phyloP scores from a whole-genome alignment of 2,113 vertebrate species.

The Mola mola region DNA sequence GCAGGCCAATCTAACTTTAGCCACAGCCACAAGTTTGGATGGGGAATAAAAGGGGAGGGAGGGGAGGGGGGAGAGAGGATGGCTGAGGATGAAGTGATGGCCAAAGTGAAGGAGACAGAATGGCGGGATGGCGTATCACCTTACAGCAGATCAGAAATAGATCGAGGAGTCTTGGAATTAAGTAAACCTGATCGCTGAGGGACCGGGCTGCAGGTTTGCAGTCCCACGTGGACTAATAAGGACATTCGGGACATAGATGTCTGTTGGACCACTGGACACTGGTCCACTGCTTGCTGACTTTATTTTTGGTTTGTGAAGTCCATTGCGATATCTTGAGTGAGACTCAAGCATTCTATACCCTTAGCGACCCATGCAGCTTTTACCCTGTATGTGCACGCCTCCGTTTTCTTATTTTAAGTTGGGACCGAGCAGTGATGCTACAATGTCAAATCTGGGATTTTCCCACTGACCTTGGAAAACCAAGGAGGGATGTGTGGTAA shows the following conservation, averaged over 20 bases:
- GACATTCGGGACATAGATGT: constrained; percentile 74
- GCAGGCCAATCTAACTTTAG: constrained; percentile 80
- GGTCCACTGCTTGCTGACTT: constrained; percentile 36
- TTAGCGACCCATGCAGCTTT: constrained; percentile 49
- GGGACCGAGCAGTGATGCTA: constrained; percentile 11
- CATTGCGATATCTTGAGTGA: constrained; percentile 44
- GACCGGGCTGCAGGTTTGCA: constrained; percentile 52
- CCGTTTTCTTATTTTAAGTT: constrained; percentile 24
- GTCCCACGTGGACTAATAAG: constrained; percentile 85
- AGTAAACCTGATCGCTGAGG: constrained; percentile 79
- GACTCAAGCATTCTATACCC: constrained; percentile 46
- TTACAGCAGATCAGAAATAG: constrained; percentile 84
- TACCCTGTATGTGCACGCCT: constrained; percentile 55
- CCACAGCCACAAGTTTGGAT: constrained; percentile 82
- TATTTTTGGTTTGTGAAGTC: constrained; percentile 75
- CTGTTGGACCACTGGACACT: constrained; percentile 62
- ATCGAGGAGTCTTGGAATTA: constrained; percentile 82
- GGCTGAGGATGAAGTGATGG: constrained; percentile 56
- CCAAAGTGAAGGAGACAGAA: constrained; percentile 70
- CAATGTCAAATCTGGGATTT: constrained; percentile 17
- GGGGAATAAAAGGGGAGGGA: constrained; percentile 57
- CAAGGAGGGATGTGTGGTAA: too few species aligned
- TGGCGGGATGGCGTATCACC: constrained; percentile 70
- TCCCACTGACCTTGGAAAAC: too few species aligned
- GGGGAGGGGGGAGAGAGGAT: constrained; percentile 41